Conservation (phyloP, 2,888 invertebrate genomes). For the Tigriopus californicus region DNA sequence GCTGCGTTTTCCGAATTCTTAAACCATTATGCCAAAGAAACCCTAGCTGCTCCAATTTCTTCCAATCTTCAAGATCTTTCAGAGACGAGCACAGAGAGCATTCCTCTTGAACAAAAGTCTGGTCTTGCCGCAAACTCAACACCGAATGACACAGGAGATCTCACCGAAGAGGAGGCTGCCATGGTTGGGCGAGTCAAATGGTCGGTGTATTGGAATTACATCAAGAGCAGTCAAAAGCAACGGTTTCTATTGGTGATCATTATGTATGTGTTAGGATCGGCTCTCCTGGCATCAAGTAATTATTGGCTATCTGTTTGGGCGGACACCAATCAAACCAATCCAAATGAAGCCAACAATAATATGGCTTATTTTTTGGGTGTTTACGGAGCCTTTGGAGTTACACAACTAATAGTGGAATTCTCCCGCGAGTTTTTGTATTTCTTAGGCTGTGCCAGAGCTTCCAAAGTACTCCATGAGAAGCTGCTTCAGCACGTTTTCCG, state of each 20-base stretch:
- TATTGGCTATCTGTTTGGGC: background rate
- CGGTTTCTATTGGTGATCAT: too few species aligned
- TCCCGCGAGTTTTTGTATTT: constrained; percentile 31
- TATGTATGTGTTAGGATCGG: too few species aligned
- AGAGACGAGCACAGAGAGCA: too few species aligned
- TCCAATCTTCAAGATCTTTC: too few species aligned
- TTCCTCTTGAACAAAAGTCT: background rate
- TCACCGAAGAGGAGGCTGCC: constrained; percentile 54
- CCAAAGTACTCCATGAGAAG: constrained; percentile 21
- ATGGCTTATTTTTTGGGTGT: constrained; percentile 28
- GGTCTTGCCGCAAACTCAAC: background rate
- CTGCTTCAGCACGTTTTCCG: constrained; percentile 21
- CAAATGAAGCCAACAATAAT: background rate
- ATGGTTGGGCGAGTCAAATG: constrained; percentile 76
- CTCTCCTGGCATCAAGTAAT: background rate
- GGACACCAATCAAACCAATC: background rate
- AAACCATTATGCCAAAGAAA: background rate
- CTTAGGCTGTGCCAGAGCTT: constrained; percentile 22
- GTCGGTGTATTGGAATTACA: constrained; percentile 35
- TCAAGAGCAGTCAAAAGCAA: constrained; percentile 19
- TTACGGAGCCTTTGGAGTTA: constrained; percentile 69
- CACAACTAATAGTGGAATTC: constrained; percentile 35
- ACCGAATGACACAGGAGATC: background rate
- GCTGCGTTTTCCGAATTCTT: constrained; percentile 22
- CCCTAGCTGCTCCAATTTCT: too few species aligned